Conservation (phyloP, 1,140 invertebrate species). For the Drosophila carrolli region DNA sequence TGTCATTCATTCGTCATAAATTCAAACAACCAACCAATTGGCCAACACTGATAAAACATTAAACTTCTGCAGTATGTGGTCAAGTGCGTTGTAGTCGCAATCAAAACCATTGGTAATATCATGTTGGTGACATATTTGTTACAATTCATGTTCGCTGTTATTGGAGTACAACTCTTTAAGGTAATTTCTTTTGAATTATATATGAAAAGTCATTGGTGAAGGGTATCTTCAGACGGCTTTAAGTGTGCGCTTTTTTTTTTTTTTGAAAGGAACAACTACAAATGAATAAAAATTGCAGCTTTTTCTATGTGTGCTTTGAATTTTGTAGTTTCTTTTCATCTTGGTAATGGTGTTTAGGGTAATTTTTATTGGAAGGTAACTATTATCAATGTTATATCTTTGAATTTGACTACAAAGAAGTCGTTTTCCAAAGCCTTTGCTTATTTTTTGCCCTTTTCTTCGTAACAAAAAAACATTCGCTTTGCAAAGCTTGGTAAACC, state of each 20-base stretch:
- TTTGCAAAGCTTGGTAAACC: slow-evolving; percentile 49
- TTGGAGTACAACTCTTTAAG: slow-evolving; percentile 99
- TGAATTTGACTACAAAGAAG: slow-evolving; percentile 14
- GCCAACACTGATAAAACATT: slow-evolving; percentile 55
- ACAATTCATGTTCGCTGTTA: slow-evolving; percentile 99
- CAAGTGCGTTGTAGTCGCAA: slow-evolving; percentile 99
- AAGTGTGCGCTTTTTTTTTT: slow-evolving; percentile 63
- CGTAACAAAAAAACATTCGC: slow-evolving; percentile 1
- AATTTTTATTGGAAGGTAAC: slow-evolving; percentile 25
- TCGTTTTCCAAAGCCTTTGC: slow-evolving; percentile 24
- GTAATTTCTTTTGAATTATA: slow-evolving; percentile 87
- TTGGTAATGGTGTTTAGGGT: slow-evolving; percentile 31
- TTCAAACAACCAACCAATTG: slow-evolving; percentile 37
- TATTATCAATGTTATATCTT: slow-evolving; percentile 31
- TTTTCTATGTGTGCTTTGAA: slow-evolving; percentile 68
- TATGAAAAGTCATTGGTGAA: slow-evolving; percentile 54
- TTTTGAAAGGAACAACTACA: slow-evolving; percentile 29
- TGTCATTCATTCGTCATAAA: slow-evolving; percentile 25
- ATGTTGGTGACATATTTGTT: slow-evolving; percentile 99
- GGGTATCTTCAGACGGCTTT: slow-evolving; percentile 69
- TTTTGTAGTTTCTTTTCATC: slow-evolving; percentile 53
- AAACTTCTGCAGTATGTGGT: slow-evolving; percentile 94
- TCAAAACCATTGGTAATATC: slow-evolving; percentile 99
- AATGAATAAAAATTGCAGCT: slow-evolving; percentile 41
- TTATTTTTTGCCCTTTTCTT: not conserved